A percentile compares a stretch with the other conserved stretches of the same genome.
Evolutionary conservation across 2,113 vertebrate species (phyloP).

Genomic region (Leiothrix lutea): DNA sequence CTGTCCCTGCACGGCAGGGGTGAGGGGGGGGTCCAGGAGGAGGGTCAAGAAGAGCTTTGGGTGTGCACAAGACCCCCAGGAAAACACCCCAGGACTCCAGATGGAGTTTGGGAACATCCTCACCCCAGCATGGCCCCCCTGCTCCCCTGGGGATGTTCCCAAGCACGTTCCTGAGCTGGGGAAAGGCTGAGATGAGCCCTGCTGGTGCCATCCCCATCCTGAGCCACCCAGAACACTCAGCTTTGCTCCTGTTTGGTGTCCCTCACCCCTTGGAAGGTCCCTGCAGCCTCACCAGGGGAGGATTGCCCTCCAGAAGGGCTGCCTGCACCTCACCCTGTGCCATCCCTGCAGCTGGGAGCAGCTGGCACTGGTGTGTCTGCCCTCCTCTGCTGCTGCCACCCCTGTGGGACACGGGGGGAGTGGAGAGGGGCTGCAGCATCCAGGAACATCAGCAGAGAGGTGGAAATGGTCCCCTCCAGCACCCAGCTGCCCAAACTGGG

Average conservation of each 20-base stretch:
- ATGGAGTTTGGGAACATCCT: neutral
- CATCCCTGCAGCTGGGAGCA: fast-evolving
- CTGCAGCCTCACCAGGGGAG: neutral
- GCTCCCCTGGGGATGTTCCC: neutral
- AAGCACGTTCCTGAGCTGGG: neutral
- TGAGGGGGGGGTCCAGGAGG: fast-evolving
- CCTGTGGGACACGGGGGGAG: fast-evolving
- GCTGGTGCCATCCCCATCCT: neutral
- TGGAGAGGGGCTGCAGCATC: fast-evolving
- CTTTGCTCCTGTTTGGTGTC: fast-evolving
- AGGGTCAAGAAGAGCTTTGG: fast-evolving
- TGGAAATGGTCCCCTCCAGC: fast-evolving
- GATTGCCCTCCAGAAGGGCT: neutral
- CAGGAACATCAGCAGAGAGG: neutral
- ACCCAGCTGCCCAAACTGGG: neutral
- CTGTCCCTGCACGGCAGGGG: neutral
- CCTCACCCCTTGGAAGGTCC: neutral
- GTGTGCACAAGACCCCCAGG: neutral
- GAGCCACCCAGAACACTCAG: neutral
- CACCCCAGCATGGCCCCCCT: fast-evolving
- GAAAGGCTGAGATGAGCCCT: neutral
- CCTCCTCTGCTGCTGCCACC: neutral
- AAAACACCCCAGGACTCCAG: neutral
- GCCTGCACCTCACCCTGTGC: neutral
- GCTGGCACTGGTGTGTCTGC: neutral